Percentiles rank a stretch among this genome's conserved stretches.
phyloP scores from a whole-genome alignment of 23 tunicate species.

The Ascidia mentula region DNA sequence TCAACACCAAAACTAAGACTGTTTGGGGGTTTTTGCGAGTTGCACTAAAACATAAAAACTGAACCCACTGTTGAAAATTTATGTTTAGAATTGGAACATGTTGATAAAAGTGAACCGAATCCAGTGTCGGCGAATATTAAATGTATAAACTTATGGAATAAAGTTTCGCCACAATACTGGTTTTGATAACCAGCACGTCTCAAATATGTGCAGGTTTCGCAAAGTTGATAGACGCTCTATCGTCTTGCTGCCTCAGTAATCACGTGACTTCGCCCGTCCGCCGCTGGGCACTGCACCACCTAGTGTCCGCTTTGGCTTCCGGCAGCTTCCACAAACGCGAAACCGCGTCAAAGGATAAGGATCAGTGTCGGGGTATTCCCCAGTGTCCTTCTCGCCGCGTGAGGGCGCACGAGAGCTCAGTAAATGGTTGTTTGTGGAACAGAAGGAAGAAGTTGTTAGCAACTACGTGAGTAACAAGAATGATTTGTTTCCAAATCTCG shows the following conservation, averaged over 20 bases:
- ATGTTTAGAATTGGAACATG: too few species aligned
- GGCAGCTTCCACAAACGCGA: conserved; percentile 7
- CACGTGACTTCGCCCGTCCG: conserved; percentile 37
- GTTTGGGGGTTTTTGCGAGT: too few species aligned
- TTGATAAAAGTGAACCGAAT: too few species aligned
- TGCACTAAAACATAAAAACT: too few species aligned
- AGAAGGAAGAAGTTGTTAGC: conserved; percentile 50
- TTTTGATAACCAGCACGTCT: too few species aligned
- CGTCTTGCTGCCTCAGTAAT: conserved; percentile 73
- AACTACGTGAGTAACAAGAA: conserved; percentile 31
- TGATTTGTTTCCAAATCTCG: too few species aligned
- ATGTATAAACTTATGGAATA: too few species aligned
- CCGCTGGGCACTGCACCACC: conserved; percentile 67
- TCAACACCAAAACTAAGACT: too few species aligned
- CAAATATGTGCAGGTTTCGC: conserved; percentile 65
- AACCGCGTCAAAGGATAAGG: neutral
- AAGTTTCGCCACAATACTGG: too few species aligned
- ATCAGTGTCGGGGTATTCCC: conserved; percentile 34
- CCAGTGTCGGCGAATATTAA: too few species aligned
- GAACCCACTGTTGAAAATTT: too few species aligned
- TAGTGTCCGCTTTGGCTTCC: conserved; percentile 43
- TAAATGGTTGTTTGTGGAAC: conserved; percentile 45
- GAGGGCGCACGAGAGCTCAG: conserved; percentile 56
- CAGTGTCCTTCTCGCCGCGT: conserved; percentile 22
- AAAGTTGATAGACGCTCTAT: conserved; percentile 64